Evolutionary conservation across 2,797 vertebrate genomes (phyloP), one percentile per base, ranked within the genome.

Genomic region (Crocidura indochinensis): DNA sequence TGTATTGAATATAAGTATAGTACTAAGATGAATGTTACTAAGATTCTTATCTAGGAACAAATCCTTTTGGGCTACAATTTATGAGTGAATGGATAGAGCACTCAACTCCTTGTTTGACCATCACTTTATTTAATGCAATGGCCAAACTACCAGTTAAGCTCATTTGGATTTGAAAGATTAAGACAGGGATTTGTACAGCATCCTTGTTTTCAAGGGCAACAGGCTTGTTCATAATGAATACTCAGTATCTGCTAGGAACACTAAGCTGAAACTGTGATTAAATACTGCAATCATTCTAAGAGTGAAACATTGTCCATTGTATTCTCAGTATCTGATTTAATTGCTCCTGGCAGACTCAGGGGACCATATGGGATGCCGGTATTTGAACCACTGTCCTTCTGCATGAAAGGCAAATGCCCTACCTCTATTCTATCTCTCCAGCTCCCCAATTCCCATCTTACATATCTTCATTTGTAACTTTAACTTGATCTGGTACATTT

Each of bases 131-230:
- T 68, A 88, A 87, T 65, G 69, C 74, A 87, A 56, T 7, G 85
- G 67, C 73, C 71, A 78, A 89, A 92, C 44, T 31, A 87, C 62
- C 83, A 85, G 89, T 73, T 77, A 46, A 86, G 71, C 26, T 91
- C 78, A 91, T 93, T 77, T 76, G 71, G 93, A 90, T 95, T 73
- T 95, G 29, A 64, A 60, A 92, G 38, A 92, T 90, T 83, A 94
- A 84, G 60, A 91, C 44, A 81, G 27, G n/a, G 85, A 94, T 95
- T 94, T 78, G 60, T 29, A 46, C 11, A 91, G 68, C 1, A 46
- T 88, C 91, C 90, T 71, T 68, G 71, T 94, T 92, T 38, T 88
- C 2, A 77, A 84, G 17, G 78, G 60, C 69, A 80, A 71, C 73
- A 11, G 53, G 77, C 65, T 68, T 60, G 75, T 51, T 73, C 22